These are phyloP conservation scores for Triplophysa tibetana DNA, from an alignment of 2,113 vertebrate species.

Conservation along the genomic window DNA sequence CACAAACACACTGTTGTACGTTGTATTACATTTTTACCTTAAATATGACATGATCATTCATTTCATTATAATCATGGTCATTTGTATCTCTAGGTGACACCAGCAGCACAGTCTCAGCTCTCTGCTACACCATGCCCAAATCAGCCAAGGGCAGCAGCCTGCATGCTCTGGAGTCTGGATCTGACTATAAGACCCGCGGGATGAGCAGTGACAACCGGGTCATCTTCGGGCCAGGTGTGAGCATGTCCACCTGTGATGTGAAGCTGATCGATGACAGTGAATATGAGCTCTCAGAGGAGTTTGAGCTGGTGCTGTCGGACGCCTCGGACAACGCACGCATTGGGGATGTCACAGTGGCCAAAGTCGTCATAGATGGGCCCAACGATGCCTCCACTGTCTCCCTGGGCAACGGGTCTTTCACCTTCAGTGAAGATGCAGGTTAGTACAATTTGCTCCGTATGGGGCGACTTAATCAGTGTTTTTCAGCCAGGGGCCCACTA, in stretches of 20 bases:
- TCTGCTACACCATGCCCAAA: constrained; percentile 87
- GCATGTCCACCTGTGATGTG: constrained; percentile 83
- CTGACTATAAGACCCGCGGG: constrained; percentile 90
- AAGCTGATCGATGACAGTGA: constrained; percentile 92
- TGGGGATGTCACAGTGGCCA: constrained; percentile 76
- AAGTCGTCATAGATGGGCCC: constrained; percentile 86
- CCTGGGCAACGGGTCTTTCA: constrained; percentile 85
- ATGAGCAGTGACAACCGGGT: constrained; percentile 80
- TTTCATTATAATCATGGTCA: neutral
- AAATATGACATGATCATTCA: neutral
- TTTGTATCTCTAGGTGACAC: constrained; percentile 78
- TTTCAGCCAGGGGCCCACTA: too few species aligned
- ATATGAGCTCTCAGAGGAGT: constrained; percentile 93
- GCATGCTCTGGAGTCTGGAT: constrained; percentile 84
- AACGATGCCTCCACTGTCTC: constrained; percentile 91
- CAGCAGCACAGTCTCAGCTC: constrained; percentile 85
- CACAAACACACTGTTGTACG: neutral
- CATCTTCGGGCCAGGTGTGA: constrained; percentile 82
- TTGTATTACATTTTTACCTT: neutral
- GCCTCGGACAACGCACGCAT: constrained; percentile 83
- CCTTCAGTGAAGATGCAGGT: constrained; percentile 92
- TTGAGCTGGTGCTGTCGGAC: constrained; percentile 84
- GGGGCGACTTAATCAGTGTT: neutral
- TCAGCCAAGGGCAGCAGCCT: constrained; percentile 90
- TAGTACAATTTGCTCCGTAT: constrained; percentile 20